Conservation (phyloP, 2,113 vertebrate genomes). For the Plectropomus leopardus region DNA sequence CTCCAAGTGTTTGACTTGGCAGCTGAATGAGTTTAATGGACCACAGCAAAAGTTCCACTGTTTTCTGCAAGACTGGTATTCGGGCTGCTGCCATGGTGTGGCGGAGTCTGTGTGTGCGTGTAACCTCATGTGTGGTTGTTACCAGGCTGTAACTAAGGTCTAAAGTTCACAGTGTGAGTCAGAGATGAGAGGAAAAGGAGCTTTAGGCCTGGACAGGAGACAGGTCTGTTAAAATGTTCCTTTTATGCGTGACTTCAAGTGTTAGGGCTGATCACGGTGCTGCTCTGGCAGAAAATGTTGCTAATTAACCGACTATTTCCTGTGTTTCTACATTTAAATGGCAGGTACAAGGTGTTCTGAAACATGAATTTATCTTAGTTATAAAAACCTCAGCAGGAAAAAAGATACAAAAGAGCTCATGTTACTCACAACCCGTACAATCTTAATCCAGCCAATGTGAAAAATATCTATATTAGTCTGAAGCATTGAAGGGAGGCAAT, state of each 20-base stretch:
- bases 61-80: slow-evolving; percentile 33
- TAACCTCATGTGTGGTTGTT: slow-evolving; percentile 25
- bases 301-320: slow-evolving; percentile 5
- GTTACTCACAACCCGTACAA: background rate
- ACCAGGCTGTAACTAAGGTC: slow-evolving; percentile 45
- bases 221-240: background rate
- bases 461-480: slow-evolving; percentile 24
- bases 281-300: slow-evolving; percentile 1
- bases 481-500: background rate
- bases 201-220: background rate
- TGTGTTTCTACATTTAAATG: background rate
- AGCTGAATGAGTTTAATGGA: slow-evolving; percentile 37
- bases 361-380: background rate
- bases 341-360: background rate
- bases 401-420: background rate
- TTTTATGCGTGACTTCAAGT: background rate
- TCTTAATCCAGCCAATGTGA: slow-evolving; percentile 1
- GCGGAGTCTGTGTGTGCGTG: slow-evolving; percentile 12
- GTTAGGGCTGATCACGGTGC: background rate
- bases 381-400: background rate
- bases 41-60: slow-evolving; percentile 43
- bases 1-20: slow-evolving; percentile 15
- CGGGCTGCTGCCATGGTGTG: slow-evolving; percentile 48
- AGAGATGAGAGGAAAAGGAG: slow-evolving; percentile 4
- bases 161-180: slow-evolving; percentile 22